Evolutionary conservation across 2,888 invertebrate species (phyloP).

Genomic region (Mactromeris polynyma): DNA sequence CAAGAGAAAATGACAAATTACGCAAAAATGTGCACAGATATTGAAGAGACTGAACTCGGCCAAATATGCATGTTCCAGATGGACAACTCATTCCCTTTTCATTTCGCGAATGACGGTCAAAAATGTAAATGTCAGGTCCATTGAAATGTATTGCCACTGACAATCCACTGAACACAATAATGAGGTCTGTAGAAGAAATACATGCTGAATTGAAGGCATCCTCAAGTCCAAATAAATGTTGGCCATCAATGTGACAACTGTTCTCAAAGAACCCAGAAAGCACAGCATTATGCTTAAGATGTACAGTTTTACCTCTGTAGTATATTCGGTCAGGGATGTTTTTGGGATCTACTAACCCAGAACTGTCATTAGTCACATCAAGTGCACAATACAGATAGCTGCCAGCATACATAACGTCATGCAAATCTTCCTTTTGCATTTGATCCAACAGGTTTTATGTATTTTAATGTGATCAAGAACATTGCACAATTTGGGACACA

Average conservation of each 20-base stretch:
- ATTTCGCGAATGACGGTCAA: conserved; percentile 39
- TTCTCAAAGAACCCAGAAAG: conserved; percentile 16
- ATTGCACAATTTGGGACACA: conserved; percentile 34
- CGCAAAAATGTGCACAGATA: background rate
- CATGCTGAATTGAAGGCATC: background rate
- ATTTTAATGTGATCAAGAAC: conserved; percentile 10
- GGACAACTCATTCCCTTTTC: conserved; percentile 17
- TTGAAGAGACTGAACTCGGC: background rate
- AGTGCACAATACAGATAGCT: conserved; percentile 16
- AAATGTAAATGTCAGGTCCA: conserved; percentile 11
- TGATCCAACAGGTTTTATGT: background rate
- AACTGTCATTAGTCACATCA: background rate
- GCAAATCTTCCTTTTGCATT: background rate
- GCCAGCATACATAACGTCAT: conserved; percentile 16
- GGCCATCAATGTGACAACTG: background rate
- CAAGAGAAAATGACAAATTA: too few species aligned
- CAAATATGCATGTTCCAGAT: conserved; percentile 14
- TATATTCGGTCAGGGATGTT: background rate
- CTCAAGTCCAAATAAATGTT: background rate
- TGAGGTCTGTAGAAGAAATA: background rate
- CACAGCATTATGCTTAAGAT: conserved; percentile 12
- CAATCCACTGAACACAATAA: conserved; percentile 24
- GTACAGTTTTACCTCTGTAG: background rate
- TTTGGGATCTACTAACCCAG: conserved; percentile 19
- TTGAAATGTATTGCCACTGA: background rate